Evolutionary conservation across 2,888 invertebrate genomes (phyloP).

Genomic region (Tricholauxania praeusta): DNA sequence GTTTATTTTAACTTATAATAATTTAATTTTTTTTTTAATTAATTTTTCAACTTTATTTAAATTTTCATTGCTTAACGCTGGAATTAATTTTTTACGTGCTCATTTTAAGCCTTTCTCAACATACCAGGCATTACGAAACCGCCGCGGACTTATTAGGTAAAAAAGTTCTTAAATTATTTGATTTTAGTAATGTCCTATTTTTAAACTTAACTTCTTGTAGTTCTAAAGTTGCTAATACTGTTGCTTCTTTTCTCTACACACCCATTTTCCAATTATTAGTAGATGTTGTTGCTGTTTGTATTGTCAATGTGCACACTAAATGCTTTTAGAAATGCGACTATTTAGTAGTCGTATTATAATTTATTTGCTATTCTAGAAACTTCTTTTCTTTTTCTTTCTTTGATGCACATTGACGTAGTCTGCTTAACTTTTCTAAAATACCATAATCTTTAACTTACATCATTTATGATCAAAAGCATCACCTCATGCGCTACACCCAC

Average conservation of each 20-base stretch:
- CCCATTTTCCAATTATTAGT: background rate
- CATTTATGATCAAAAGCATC: no score
- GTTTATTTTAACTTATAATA: constrained; percentile 6
- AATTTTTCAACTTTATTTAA: constrained; percentile 6
- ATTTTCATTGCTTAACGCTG: constrained; percentile 20
- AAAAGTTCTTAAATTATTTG: constrained; percentile 25
- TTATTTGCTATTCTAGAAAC: background rate
- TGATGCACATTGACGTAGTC: background rate
- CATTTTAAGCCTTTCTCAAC: constrained; percentile 60
- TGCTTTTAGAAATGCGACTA: background rate
- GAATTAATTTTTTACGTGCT: background rate
- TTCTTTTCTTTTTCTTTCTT: background rate
- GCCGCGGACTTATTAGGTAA: constrained; percentile 65
- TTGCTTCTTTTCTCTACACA: background rate
- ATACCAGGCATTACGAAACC: constrained; percentile 62
- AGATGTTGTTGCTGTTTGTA: background rate
- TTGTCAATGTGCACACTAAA: background rate
- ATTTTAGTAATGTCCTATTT: background rate
- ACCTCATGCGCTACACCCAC: no score
- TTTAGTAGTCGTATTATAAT: background rate
- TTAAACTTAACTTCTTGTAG: constrained; percentile 7
- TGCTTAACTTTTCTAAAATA: no score
- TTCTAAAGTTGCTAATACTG: constrained; percentile 1
- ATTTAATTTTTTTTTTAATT: constrained; percentile 5
- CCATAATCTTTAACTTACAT: no score